phyloP scores from a whole-genome alignment of 2,797 vertebrate genomes.

The Gallirallus australis region DNA sequence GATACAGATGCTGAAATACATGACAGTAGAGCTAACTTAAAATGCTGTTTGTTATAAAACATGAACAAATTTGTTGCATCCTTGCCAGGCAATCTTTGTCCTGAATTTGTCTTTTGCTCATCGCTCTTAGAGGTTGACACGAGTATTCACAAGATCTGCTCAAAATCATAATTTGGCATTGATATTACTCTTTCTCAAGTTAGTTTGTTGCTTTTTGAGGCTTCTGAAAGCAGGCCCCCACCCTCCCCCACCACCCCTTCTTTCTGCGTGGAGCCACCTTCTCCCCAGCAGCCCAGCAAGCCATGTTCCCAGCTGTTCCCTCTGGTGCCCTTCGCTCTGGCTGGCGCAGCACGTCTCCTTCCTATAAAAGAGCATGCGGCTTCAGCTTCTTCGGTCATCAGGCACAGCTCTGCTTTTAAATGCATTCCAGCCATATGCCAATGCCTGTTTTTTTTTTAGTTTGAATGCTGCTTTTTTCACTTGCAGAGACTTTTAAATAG shows the following conservation, averaged over 20 bases:
- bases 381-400: background rate
- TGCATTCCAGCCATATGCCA: background rate
- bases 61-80: background rate
- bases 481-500: background rate
- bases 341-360: background rate
- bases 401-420: background rate
- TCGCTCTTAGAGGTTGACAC: background rate
- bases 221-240: background rate
- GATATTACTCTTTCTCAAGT: background rate
- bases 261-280: background rate
- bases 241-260: too few species aligned
- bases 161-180: background rate
- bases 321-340: background rate
- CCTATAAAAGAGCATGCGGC: background rate
- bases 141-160: background rate
- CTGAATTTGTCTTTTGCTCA: background rate
- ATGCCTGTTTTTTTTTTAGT: background rate
- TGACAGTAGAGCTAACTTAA: conserved; percentile 37
- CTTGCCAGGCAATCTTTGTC: background rate
- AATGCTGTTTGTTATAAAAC: conserved; percentile 35
- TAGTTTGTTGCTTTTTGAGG: background rate
- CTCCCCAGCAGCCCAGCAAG: background rate
- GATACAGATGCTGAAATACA: conserved; percentile 37
- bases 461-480: background rate
- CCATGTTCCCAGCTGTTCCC: background rate